These are phyloP conservation scores for Teleopsis dalmanni DNA, from an alignment of 1,140 invertebrate species.

Conservation along the genomic window DNA sequence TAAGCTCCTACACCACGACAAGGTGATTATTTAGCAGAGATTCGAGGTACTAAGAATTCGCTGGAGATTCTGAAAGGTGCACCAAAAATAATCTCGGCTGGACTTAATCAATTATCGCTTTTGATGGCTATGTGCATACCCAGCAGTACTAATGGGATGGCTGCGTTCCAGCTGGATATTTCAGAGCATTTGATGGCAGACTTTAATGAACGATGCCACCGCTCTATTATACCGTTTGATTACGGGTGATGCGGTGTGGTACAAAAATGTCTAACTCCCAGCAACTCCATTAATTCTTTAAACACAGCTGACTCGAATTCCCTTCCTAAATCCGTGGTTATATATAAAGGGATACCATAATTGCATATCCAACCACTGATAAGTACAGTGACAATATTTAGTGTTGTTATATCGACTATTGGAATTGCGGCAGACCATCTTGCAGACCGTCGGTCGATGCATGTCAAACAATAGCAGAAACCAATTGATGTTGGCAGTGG, in stretches of 20 bases:
- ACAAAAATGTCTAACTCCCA: slow-evolving; percentile 23
- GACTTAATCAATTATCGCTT: slow-evolving; percentile 9
- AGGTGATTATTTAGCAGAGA: too few species aligned
- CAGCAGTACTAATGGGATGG: slow-evolving; percentile 21
- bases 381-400: slow-evolving; percentile 17
- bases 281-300: slow-evolving; percentile 13
- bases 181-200: slow-evolving; percentile 22
- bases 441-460: slow-evolving; percentile 45
- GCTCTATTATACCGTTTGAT: slow-evolving; percentile 43
- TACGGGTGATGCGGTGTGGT: slow-evolving; percentile 41
- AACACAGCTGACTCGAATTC: slow-evolving; percentile 41
- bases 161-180: slow-evolving; percentile 11
- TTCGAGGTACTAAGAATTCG: slow-evolving; percentile 27
- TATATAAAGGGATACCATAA: slow-evolving; percentile 25
- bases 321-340: slow-evolving; percentile 35
- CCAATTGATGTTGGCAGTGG: slow-evolving; percentile 28
- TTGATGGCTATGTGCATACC: slow-evolving; percentile 17
- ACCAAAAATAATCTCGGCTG: slow-evolving; percentile 19
- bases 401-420: slow-evolving; percentile 37
- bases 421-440: slow-evolving; percentile 46
- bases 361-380: slow-evolving; percentile 24
- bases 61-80: slow-evolving; percentile 26
- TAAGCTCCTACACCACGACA: too few species aligned
- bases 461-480: slow-evolving; percentile 41
- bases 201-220: slow-evolving; percentile 43